Evolutionary conservation across 1,140 invertebrate species (phyloP).

Genomic region (Pogonus chalceus): DNA sequence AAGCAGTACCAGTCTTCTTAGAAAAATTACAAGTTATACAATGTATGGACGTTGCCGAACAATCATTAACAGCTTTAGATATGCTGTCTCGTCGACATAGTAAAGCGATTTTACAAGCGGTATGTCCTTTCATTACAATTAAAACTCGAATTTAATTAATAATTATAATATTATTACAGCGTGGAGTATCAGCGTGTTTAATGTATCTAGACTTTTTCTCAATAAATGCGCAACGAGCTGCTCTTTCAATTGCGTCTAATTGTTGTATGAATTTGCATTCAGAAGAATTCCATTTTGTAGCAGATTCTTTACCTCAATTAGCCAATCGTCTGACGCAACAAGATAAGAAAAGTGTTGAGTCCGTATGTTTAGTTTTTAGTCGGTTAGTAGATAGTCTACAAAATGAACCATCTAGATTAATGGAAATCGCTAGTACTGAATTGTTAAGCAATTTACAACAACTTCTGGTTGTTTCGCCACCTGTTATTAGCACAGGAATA

Average conservation of each 20-base stretch:
- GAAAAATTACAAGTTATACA: constrained; percentile 96
- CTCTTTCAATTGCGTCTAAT: constrained; percentile 90
- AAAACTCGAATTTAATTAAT: constrained; percentile 5
- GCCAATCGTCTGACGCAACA: constrained; percentile 82
- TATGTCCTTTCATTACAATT: constrained; percentile 35
- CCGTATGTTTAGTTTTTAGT: constrained; percentile 91
- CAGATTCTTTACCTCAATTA: constrained; percentile 77
- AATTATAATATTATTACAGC: constrained; percentile 43
- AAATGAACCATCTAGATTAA: constrained; percentile 76
- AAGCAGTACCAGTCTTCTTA: constrained; percentile 91
- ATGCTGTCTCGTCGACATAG: constrained; percentile 94
- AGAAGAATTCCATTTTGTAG: constrained; percentile 89
- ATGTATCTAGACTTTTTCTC: constrained; percentile 97
- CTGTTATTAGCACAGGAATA: constrained; percentile 83
- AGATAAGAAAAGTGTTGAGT: constrained; percentile 97
- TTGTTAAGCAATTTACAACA: constrained; percentile 88
- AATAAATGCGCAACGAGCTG: constrained; percentile 89
- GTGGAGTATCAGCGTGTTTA: constrained; percentile 88
- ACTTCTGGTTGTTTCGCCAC: constrained; percentile 82
- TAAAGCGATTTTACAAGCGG: constrained; percentile 91
- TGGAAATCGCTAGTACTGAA: constrained; percentile 91
- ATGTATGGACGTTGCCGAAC: constrained; percentile 98
- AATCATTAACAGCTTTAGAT: constrained; percentile 90
- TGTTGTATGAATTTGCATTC: constrained; percentile 89
- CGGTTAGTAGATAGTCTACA: constrained; percentile 95